Conservation (phyloP, 2,113 vertebrate genomes). For the Archilochus colubris region DNA sequence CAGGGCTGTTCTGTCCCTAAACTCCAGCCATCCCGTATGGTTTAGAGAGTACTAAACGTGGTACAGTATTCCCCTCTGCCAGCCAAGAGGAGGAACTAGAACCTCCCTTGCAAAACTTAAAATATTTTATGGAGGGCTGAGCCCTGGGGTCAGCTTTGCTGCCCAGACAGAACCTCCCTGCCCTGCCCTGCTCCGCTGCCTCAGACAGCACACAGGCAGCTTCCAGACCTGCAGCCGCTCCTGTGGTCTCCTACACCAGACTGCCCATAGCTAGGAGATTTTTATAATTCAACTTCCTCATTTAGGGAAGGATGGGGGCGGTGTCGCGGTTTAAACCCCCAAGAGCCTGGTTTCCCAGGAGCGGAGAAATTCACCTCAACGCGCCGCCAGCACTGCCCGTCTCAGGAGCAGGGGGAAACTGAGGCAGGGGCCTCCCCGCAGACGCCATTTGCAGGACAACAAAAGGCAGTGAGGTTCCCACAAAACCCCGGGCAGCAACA, state of each 20-base stretch:
- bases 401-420: accelerated
- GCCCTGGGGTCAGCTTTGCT: not conserved
- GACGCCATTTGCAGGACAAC: not conserved
- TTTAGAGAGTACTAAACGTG: not conserved
- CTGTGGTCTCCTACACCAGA: too few relatives aligned
- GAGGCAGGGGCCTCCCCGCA: accelerated
- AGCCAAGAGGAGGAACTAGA: not conserved
- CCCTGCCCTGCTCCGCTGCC: not conserved
- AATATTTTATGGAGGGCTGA: not conserved
- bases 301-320: too few relatives aligned
- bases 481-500: accelerated
- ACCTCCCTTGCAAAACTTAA: not conserved
- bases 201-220: accelerated
- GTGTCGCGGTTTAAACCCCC: not conserved
- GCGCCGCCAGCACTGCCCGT: accelerated
- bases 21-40: accelerated
- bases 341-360: not conserved
- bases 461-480: accelerated
- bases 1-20: not conserved
- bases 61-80: not conserved
- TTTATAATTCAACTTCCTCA: not conserved
- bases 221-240: accelerated
- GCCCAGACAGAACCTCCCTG: not conserved
- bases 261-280: not conserved
- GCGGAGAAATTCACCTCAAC: accelerated